Evolutionary conservation across 2,888 invertebrate genomes (phyloP).

Genomic region (Bimastos eiseni): DNA sequence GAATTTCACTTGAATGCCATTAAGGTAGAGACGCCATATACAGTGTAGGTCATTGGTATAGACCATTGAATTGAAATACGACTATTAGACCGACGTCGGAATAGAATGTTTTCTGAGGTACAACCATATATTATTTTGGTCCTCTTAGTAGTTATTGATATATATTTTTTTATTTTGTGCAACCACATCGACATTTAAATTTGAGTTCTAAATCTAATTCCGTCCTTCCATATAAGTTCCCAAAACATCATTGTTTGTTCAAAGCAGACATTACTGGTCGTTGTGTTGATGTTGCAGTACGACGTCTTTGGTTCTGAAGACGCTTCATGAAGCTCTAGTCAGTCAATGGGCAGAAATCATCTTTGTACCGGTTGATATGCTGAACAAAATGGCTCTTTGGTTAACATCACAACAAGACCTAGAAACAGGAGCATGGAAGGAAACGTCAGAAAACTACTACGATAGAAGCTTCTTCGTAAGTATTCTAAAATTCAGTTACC

Average conservation of each 20-base stretch:
- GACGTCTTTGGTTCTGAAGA: constrained; percentile 15
- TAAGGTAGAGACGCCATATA: too few species aligned
- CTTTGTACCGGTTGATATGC: constrained; percentile 85
- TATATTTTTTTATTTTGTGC: too few species aligned
- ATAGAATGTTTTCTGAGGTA: too few species aligned
- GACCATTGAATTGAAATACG: too few species aligned
- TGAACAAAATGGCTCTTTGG: constrained; percentile 83
- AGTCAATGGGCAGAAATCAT: constrained; percentile 59
- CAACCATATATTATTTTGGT: too few species aligned
- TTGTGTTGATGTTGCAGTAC: not conserved
- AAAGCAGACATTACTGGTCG: not conserved
- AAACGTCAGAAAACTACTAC: constrained; percentile 39
- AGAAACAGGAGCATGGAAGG: constrained; percentile 40
- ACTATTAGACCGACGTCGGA: too few species aligned
- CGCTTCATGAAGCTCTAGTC: not conserved
- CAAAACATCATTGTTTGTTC: not conserved
- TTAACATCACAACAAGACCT: constrained; percentile 65
- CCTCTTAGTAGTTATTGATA: too few species aligned
- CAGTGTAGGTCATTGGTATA: too few species aligned
- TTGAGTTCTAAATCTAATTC: too few species aligned
- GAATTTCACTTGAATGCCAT: too few species aligned
- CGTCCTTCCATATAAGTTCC: too few species aligned
- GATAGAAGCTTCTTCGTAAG: constrained; percentile 44
- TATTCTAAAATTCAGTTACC: not conserved
- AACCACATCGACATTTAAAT: too few species aligned